Percentiles rank a stretch among this genome's conserved stretches.
Conservation (phyloP, 2,113 vertebrate species). For the Hippocampus abdominalis region DNA sequence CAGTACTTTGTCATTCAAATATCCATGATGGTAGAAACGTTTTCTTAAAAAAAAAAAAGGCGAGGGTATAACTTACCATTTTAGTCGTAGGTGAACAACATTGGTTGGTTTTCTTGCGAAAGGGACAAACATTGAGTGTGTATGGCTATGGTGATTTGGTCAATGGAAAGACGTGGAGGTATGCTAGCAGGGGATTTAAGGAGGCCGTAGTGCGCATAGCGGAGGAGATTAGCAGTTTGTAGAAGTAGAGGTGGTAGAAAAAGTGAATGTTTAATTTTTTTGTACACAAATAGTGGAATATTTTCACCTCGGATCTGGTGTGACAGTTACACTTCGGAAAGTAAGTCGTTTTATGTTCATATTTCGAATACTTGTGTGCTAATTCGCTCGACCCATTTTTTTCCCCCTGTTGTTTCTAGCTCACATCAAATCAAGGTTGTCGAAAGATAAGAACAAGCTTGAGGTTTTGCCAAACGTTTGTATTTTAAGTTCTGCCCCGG, state of each 20-base stretch:
- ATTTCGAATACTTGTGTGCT: not conserved
- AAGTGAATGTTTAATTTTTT: conserved; percentile 19
- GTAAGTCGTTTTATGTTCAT: conserved; percentile 41
- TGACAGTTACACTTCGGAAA: conserved; percentile 21
- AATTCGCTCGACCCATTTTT: not conserved
- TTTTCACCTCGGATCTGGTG: conserved; percentile 23
- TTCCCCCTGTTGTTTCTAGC: not conserved
- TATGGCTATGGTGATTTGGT: conserved; percentile 44
- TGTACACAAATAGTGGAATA: conserved; percentile 16
- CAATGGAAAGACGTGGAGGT: conserved; percentile 61
- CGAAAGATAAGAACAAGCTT: not conserved
- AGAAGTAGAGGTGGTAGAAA: conserved; percentile 46
- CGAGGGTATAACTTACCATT: conserved; percentile 33
- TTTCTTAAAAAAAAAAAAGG: not conserved
- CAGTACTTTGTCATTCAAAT: not conserved
- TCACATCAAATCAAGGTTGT: not conserved
- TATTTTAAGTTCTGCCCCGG: not conserved
- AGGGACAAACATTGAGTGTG: conserved; percentile 27
- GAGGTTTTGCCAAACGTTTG: conserved; percentile 8
- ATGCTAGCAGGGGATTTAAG: conserved; percentile 68
- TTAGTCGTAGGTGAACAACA: conserved; percentile 11
- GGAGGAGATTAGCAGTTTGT: conserved; percentile 69
- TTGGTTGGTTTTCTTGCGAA: conserved; percentile 20
- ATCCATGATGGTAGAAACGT: not conserved
- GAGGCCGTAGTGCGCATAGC: conserved; percentile 55